Evolutionary conservation across 1,140 invertebrate species (phyloP).

Genomic region (Lepidurus couesii): DNA sequence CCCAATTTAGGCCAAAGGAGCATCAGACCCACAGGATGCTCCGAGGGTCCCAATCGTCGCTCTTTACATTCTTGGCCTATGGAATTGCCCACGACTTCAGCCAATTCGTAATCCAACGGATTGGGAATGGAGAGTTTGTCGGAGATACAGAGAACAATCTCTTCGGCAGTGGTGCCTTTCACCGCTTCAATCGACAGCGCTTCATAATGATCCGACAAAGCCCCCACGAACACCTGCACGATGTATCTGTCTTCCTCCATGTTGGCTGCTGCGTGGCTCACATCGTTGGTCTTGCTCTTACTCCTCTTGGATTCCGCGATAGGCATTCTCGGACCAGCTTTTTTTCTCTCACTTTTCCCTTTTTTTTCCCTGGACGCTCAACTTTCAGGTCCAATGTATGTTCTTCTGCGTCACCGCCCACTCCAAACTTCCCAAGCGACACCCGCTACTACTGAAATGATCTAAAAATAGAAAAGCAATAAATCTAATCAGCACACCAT

Average conservation of each 20-base stretch:
- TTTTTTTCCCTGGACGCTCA: not conserved
- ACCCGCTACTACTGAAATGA: constrained; percentile 13
- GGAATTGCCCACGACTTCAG: constrained; percentile 78
- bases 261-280: constrained; percentile 23
- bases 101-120: constrained; percentile 73
- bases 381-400: not conserved
- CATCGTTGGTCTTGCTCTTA: not conserved
- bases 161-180: constrained; percentile 81
- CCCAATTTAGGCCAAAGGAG: constrained; percentile 77
- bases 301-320: not conserved
- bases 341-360: no score
- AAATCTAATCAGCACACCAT: not conserved
- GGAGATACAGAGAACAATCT: constrained; percentile 80
- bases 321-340: not conserved
- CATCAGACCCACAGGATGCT: constrained; percentile 88
- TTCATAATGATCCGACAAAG: constrained; percentile 80
- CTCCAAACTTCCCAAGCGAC: constrained; percentile 7
- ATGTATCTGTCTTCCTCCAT: constrained; percentile 46
- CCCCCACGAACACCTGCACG: constrained; percentile 81
- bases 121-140: constrained; percentile 64
- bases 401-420: not conserved
- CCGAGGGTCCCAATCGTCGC: constrained; percentile 70
- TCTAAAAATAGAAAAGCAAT: constrained; percentile 6
- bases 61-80: constrained; percentile 86
- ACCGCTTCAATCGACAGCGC: constrained; percentile 85